A percentile compares a stretch with the other conserved stretches of the same genome.
These are phyloP conservation scores for Gallinago solitaria DNA, from an alignment of 2,797 vertebrate species.

Conservation along the genomic window DNA sequence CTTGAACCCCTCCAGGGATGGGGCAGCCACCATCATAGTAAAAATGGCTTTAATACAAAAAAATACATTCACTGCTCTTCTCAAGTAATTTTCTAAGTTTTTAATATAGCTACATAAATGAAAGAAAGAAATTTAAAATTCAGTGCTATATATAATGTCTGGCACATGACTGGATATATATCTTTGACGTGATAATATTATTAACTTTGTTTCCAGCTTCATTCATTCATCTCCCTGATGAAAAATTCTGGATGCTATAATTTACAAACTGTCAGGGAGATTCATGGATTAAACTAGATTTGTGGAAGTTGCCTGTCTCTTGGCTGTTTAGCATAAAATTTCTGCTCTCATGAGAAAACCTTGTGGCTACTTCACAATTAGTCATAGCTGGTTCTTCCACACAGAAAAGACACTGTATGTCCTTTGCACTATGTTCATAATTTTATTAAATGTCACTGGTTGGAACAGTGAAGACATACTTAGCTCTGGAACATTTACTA, in stretches of 20 bases:
- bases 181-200: conserved; percentile 21
- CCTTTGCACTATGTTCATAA: not conserved
- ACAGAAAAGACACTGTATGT: not conserved
- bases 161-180: not conserved
- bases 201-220: conserved; percentile 35
- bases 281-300: not conserved
- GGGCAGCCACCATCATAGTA: not conserved
- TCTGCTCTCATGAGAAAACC: not conserved
- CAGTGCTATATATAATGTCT: not conserved
- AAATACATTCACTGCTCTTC: not conserved
- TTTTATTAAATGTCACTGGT: not conserved
- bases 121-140: conserved; percentile 27
- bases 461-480: not conserved
- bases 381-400: not conserved
- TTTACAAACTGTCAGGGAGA: conserved; percentile 12
- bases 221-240: not conserved
- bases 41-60: conserved; percentile 13
- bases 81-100: conserved; percentile 18
- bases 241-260: conserved; percentile 6
- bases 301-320: not conserved
- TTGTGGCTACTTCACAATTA: not conserved
- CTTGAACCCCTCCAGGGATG: not conserved
- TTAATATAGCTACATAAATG: not conserved
- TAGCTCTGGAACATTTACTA: not conserved
- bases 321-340: not conserved